Evolutionary conservation across 1,140 invertebrate genomes (phyloP), one percentile per base, ranked within the genome.

Genomic region (Telenomus remus): DNA sequence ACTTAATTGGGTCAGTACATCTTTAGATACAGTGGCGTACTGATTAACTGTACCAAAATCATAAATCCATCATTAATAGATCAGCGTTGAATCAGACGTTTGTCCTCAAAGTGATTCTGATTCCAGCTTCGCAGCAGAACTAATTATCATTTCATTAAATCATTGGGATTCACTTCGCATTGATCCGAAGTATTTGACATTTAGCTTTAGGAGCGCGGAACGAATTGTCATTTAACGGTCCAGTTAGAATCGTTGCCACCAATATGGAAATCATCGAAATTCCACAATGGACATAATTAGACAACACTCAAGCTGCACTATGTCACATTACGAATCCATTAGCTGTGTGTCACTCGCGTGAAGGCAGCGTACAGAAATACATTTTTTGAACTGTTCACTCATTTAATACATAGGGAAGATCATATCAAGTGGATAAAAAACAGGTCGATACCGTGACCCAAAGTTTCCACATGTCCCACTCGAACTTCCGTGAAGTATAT

Each of bases 71-170:
- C 69, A 65, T 65, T 73, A 48, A 65, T 37, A 60, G 54, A 27
- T 47, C 68, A 48, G 12, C n/a, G 16, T 12, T 57, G 46, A 61
- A 61, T 57, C 51, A 57, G 15, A 57, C 46, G 44, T 39, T 10
- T 27, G 42, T n/a, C 12, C 43, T 43, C 19, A 4, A 19, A 46
- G 12, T 44, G 49, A 64, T 64, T 72, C 69, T 43, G 47, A 64
- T 59, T 51, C 14, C 44, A 37, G 9, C 13, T 63, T 71, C 51
- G 12, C 11, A 10, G 37, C 43, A 49, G 61, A 65, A 65, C 54
- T 64, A 72, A 72, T 73, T 73, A 73, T 73, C 50, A 73, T 73
- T 73, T 73, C 48, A 73, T 60, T 73, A 42, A 65, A 60, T 59
- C 54, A 43, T 73, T 73, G 59, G 49, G 47, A 51, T 19, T 64